Base-by-base conservation (phyloP, 2,888 invertebrate genomes). In the Cephus spinipes region DNA sequence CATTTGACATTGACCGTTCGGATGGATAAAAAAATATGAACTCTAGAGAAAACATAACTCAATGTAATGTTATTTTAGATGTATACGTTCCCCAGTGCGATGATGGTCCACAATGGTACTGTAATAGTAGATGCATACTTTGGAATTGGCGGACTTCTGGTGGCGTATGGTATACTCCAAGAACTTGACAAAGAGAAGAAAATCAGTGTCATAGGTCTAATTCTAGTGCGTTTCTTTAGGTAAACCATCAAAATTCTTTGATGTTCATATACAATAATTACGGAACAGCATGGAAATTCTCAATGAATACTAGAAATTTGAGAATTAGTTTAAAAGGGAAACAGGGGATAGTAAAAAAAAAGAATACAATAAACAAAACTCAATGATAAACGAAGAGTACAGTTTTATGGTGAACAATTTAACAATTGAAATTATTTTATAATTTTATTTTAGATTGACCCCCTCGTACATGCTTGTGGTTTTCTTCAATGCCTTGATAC, bases 71-170 rank as follows among this genome's bases (percentile, higher is more conserved):
- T 23, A 71, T 73, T 79, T 73, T 75, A 85, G 85, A 35, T 79
- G 4, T 84, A 81, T 77, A 77, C 68, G 3, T 73, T 74, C 35
- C 75, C 79, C 15, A 12, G 32, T 23, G 74, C 81, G 1, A 81
- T 82, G 82, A 69, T 85, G 23, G 11, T 87, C 0, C 82, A 86
- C 74, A 86, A 84, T 73, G 87, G 87, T 31, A 33, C 86, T 0
- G 79, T 86, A 12, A 77, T 87, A 9, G 83, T 86, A 69, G 89
- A 89, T 35, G 87, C 79, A 6, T 89, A 87, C 78, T 85, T 89
- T 74, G 83, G 79, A 0, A 80, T 87, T 30, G 86, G 88, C 1
- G 89, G 88, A 30, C 81, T 89, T 15, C 76, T 90, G 9, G 81
- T 86, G 4, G 79, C 85, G 34, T 88, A 89, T 76, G 79, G 82